phyloP scores from a whole-genome alignment of 2,113 vertebrate species.

The rabbit (Oryctolagus cuniculus) region DNA sequence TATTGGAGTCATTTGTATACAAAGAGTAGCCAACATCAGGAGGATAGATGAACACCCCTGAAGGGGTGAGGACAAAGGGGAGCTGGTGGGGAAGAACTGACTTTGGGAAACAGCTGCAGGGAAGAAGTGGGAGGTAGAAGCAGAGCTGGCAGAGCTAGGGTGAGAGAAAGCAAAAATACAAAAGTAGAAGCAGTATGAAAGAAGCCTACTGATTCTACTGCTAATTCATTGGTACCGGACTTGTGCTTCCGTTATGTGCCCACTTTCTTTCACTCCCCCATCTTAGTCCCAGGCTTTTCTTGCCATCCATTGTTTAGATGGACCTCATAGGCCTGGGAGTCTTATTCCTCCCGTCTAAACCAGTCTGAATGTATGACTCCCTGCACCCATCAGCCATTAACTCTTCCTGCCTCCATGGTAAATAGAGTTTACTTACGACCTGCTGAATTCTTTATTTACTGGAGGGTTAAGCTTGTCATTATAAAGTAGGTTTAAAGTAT shows the following conservation, averaged over 20 bases:
- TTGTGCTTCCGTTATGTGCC: slow-evolving; percentile 23
- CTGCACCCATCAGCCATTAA: slow-evolving; percentile 44
- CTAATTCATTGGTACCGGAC: slow-evolving; percentile 55
- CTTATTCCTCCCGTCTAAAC: slow-evolving; percentile 53
- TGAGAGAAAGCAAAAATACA: slow-evolving; percentile 57
- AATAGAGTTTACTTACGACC: neutral
- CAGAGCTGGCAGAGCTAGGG: neutral
- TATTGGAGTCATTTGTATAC: slow-evolving; percentile 55
- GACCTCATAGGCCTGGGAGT: slow-evolving; percentile 17
- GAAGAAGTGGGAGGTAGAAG: slow-evolving; percentile 61
- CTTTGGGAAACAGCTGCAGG: slow-evolving; percentile 50
- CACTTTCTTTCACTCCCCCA: slow-evolving; percentile 50
- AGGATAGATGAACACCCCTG: slow-evolving; percentile 59
- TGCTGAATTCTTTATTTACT: too few species aligned
- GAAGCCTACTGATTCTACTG: slow-evolving; percentile 63
- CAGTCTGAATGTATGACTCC: slow-evolving; percentile 58
- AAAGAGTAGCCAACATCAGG: slow-evolving; percentile 44
- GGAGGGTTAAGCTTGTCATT: too few species aligned
- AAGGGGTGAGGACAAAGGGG: slow-evolving; percentile 53
- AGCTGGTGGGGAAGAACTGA: slow-evolving; percentile 33
- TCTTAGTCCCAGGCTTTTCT: slow-evolving; percentile 55
- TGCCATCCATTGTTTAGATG: slow-evolving; percentile 58
- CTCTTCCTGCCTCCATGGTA: slow-evolving; percentile 47
- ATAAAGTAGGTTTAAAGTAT: too few species aligned
- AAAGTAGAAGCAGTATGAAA: slow-evolving; percentile 60